A percentile compares a stretch with the other conserved stretches of the same genome.
These are phyloP conservation scores for Sympetrum striolatum DNA, from an alignment of 2,888 invertebrate species.

Conservation along the genomic window DNA sequence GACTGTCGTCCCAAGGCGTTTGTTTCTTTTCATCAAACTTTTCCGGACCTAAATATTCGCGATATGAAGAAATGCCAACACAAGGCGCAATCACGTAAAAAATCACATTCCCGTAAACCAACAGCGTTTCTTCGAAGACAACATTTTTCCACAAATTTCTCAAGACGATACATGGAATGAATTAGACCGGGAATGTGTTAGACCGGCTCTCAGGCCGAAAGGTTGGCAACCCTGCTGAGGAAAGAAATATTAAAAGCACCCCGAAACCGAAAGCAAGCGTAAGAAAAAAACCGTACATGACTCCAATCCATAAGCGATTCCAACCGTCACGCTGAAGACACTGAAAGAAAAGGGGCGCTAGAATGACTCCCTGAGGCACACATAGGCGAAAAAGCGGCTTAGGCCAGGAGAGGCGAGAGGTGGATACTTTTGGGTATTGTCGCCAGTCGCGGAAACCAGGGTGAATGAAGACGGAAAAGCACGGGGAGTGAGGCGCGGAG, in stretches of 20 bases:
- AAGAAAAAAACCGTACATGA: background rate
- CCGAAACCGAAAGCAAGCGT: background rate
- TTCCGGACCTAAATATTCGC: too few relatives aligned
- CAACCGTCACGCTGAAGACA: background rate
- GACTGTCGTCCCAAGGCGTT: too few relatives aligned
- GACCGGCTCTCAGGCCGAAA: too few relatives aligned
- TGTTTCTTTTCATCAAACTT: too few relatives aligned
- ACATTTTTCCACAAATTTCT: too few relatives aligned
- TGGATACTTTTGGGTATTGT: background rate
- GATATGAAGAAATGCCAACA: too few relatives aligned
- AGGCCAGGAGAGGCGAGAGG: background rate
- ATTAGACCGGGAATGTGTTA: too few relatives aligned
- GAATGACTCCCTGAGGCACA: background rate
- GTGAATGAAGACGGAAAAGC: background rate
- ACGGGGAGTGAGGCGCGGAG: background rate
- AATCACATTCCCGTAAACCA: too few relatives aligned
- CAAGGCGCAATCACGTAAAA: too few relatives aligned
- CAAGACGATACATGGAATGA: too few relatives aligned
- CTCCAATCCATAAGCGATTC: background rate
- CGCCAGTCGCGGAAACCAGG: background rate
- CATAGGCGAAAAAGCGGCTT: background rate
- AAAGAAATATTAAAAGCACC: background rate
- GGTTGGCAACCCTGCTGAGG: too few relatives aligned
- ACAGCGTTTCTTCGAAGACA: too few relatives aligned
- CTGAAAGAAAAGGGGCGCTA: background rate